Conservation (phyloP, 2,797 vertebrate genomes). For the Sparus aurata region DNA sequence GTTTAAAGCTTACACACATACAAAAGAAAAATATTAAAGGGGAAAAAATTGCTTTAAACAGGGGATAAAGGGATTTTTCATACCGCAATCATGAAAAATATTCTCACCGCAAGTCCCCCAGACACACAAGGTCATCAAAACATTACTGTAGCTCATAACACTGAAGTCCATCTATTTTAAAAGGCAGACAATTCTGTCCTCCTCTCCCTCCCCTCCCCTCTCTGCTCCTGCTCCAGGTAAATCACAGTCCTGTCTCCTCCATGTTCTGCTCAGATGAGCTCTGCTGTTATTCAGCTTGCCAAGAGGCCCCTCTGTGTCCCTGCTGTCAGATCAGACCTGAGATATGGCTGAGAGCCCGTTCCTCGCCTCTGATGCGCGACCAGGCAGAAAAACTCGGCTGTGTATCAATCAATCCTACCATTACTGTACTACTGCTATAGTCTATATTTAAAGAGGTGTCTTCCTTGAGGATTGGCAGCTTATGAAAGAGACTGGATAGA, state of each 20-base stretch:
- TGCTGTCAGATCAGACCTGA: slow-evolving; percentile 71
- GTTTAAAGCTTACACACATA: not conserved
- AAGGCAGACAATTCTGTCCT: slow-evolving; percentile 7
- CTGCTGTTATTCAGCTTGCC: slow-evolving; percentile 61
- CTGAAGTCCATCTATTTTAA: slow-evolving; percentile 27
- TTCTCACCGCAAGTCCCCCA: not conserved
- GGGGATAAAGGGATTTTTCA: not conserved
- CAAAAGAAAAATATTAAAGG: not conserved
- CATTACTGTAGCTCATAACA: slow-evolving; percentile 9
- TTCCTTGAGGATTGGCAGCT: not conserved
- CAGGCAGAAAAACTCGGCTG: slow-evolving; percentile 63
- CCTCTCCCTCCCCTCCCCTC: slow-evolving; percentile 21
- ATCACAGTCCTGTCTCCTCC: slow-evolving; percentile 56
- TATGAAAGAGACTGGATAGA: slow-evolving; percentile 5
- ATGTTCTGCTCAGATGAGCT: slow-evolving; percentile 71
- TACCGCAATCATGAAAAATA: not conserved
- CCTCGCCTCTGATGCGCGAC: slow-evolving; percentile 60
- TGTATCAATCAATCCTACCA: slow-evolving; percentile 69
- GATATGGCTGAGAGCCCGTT: slow-evolving; percentile 53
- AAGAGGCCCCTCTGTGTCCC: slow-evolving; percentile 62
- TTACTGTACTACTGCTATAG: slow-evolving; percentile 47
- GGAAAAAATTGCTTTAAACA: not conserved
- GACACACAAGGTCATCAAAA: slow-evolving; percentile 13
- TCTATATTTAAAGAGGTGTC: slow-evolving; percentile 37
- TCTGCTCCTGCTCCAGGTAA: slow-evolving; percentile 53